A percentile compares a stretch with the other conserved stretches of the same genome.
These are phyloP conservation scores for Orientallactaga sibirica DNA, from an alignment of 2,797 vertebrate species.

Conservation along the genomic window DNA sequence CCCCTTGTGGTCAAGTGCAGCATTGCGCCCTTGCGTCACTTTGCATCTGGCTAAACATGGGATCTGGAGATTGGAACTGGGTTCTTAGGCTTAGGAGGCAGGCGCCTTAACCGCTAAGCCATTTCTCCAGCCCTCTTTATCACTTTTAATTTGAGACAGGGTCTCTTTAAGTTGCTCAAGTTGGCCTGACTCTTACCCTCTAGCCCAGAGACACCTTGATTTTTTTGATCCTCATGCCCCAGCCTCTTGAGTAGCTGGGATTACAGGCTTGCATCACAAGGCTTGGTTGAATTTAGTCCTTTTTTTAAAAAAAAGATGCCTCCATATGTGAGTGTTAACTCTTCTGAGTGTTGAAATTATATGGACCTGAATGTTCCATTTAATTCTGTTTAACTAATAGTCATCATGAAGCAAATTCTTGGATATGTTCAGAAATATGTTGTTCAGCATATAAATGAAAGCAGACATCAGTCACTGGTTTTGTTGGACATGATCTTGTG, in stretches of 20 bases:
- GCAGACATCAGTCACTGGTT: constrained; percentile 24
- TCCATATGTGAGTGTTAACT: constrained; percentile 27
- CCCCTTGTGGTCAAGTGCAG: too few relatives aligned
- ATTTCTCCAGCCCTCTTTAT: too few relatives aligned
- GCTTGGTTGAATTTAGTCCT: background rate
- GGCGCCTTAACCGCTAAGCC: too few relatives aligned
- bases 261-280: background rate
- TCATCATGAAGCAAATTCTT: constrained; percentile 13
- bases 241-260: background rate
- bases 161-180: background rate
- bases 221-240: background rate
- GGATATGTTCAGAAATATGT: constrained; percentile 25
- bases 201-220: background rate
- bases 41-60: too few relatives aligned
- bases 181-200: background rate
- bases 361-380: constrained; percentile 8
- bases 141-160: background rate
- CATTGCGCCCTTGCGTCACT: too few relatives aligned
- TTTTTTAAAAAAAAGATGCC: background rate
- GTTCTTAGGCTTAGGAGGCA: too few relatives aligned
- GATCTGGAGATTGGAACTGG: too few relatives aligned
- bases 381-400: constrained; percentile 23
- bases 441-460: constrained; percentile 17
- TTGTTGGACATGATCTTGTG: constrained; percentile 7
- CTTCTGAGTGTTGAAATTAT: constrained; percentile 15